Evolutionary conservation across 2,888 invertebrate species (phyloP).

Genomic region (Electrophaes corylata): DNA sequence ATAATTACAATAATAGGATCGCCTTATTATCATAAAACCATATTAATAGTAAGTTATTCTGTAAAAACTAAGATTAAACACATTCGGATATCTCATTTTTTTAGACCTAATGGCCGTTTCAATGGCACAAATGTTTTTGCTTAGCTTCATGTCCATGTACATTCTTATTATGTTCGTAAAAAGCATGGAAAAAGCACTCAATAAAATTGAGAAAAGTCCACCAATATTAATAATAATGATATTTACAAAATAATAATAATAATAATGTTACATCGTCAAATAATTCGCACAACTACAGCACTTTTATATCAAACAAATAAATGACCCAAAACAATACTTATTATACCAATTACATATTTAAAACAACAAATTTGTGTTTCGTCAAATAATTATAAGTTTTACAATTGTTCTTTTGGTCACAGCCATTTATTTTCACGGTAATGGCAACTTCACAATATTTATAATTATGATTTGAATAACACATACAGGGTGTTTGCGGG

Average conservation of each 20-base stretch:
- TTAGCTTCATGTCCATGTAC: background rate
- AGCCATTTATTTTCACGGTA: slow-evolving; percentile 7
- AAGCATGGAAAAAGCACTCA: background rate
- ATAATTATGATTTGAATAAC: background rate
- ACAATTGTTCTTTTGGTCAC: slow-evolving; percentile 6
- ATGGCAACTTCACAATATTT: background rate
- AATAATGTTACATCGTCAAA: background rate
- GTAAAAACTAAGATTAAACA: background rate
- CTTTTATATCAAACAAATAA: slow-evolving; percentile 27
- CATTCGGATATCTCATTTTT: background rate
- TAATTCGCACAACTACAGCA: slow-evolving; percentile 33
- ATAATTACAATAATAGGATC: background rate
- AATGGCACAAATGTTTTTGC: background rate
- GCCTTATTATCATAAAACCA: background rate
- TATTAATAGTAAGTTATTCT: background rate
- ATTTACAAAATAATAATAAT: background rate
- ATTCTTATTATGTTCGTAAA: background rate
- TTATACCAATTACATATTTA: slow-evolving; percentile 1
- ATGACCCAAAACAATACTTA: slow-evolving; percentile 10
- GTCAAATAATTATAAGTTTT: background rate
- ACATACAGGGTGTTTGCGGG: too few species aligned
- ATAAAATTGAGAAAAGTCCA: slow-evolving; percentile 14
- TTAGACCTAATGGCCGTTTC: background rate
- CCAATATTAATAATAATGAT: background rate
- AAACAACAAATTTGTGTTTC: slow-evolving; percentile 8